A percentile compares a stretch with the other conserved stretches of the same genome.
Evolutionary conservation across 2,888 invertebrate genomes (phyloP).

Genomic region (Macrophya annulata): DNA sequence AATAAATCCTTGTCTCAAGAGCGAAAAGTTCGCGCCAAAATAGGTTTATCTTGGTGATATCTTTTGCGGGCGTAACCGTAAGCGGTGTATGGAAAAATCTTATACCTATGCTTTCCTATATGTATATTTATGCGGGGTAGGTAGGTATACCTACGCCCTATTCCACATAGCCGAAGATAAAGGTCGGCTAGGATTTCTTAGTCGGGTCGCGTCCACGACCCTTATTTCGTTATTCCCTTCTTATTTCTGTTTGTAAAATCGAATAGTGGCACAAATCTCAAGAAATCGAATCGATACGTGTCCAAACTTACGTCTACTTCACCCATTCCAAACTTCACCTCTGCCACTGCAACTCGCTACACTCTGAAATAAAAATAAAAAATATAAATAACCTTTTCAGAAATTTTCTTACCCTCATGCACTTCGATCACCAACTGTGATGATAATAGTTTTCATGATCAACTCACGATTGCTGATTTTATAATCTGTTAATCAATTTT

Average conservation of each 20-base stretch:
- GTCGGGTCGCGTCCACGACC: slow-evolving; percentile 49
- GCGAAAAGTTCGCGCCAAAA: slow-evolving; percentile 38
- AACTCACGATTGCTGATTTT: too few relatives aligned
- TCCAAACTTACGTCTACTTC: neutral
- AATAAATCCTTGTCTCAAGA: slow-evolving; percentile 55
- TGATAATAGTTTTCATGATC: neutral
- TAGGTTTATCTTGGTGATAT: slow-evolving; percentile 18
- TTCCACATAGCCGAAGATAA: slow-evolving; percentile 35
- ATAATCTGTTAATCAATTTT: neutral
- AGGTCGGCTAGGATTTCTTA: slow-evolving; percentile 20
- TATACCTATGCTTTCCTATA: slow-evolving; percentile 9
- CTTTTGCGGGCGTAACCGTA: slow-evolving; percentile 3
- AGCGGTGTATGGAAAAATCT: slow-evolving; percentile 38
- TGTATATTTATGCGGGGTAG: neutral
- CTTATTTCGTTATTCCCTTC: slow-evolving; percentile 48
- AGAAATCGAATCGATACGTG: slow-evolving; percentile 51
- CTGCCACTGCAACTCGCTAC: neutral
- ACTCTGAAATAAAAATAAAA: neutral
- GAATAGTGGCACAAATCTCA: slow-evolving; percentile 47
- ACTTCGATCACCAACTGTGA: too few relatives aligned
- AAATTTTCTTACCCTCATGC: too few relatives aligned
- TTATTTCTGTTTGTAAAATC: slow-evolving; percentile 54
- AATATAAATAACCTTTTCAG: too few relatives aligned
- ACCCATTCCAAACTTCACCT: neutral
- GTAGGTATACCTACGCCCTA: neutral